Conservation (phyloP, 1,140 invertebrate genomes). For the Homarus americanus region DNA sequence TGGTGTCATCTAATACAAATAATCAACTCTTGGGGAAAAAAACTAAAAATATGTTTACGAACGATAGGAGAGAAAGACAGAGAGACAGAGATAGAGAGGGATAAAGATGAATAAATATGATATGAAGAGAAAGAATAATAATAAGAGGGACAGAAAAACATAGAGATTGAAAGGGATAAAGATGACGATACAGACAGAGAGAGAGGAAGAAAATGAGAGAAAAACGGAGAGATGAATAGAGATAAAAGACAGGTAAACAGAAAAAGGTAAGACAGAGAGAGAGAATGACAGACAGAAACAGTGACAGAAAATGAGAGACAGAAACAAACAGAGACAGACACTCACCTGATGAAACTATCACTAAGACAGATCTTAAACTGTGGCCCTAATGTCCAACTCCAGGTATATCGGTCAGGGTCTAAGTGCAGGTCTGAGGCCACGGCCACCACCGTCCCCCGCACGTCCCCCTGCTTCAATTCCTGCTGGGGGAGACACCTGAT, state of each 20-base stretch:
- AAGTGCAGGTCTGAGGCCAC: conserved; percentile 45
- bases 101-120: not conserved
- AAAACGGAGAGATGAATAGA: not conserved
- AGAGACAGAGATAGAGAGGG: no score
- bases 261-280: no score
- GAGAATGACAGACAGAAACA: no score
- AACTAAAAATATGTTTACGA: no score
- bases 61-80: no score
- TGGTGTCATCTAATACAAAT: no score
- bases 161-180: not conserved
- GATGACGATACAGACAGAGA: no score
- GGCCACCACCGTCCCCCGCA: conserved; percentile 32
- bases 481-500: not conserved
- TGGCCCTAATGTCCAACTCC: conserved; percentile 38
- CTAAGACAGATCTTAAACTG: conserved; percentile 60
- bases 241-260: not conserved
- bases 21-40: no score
- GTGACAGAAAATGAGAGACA: no score
- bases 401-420: conserved; percentile 15
- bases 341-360: conserved; percentile 34
- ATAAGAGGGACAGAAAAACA: not conserved
- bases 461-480: not conserved
- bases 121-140: not conserved
- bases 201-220: no score
- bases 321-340: no score